A percentile compares a stretch with the other conserved stretches of the same genome.
These are phyloP conservation scores for Scelioninae gen. 2 DNA, from an alignment of 2,888 invertebrate species.

Conservation along the genomic window DNA sequence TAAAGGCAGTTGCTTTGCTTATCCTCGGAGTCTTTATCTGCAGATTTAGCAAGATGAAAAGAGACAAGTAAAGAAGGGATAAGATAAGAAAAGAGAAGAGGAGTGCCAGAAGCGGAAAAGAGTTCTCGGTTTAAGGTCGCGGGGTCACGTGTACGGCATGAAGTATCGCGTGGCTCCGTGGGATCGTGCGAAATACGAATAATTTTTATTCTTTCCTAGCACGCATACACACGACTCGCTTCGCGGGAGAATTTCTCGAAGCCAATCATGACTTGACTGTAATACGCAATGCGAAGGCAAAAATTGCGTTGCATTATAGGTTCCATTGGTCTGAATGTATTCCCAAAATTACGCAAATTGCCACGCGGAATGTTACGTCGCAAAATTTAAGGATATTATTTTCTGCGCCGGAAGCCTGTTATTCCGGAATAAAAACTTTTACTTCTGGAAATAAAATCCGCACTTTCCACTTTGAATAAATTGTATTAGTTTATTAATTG, in stretches of 20 bases:
- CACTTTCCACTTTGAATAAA: no score
- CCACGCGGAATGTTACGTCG: constrained; percentile 9
- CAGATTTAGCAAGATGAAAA: constrained; percentile 54
- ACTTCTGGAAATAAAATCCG: no score
- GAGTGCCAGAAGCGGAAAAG: constrained; percentile 62
- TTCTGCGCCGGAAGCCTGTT: constrained; percentile 1
- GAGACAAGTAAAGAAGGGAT: constrained; percentile 50
- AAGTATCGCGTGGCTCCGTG: constrained; percentile 69
- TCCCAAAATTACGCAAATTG: constrained; percentile 51
- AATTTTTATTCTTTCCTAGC: constrained; percentile 58
- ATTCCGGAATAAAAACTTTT: not conserved
- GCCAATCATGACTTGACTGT: constrained; percentile 46
- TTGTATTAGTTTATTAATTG: no score
- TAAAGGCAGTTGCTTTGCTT: constrained; percentile 28
- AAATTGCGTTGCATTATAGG: constrained; percentile 30
- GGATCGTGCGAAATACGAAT: constrained; percentile 66
- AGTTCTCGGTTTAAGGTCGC: constrained; percentile 63
- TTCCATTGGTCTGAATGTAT: constrained; percentile 37
- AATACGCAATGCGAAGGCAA: constrained; percentile 42
- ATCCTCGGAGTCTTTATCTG: constrained; percentile 47
- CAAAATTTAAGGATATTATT: constrained; percentile 14
- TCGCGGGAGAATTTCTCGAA: constrained; percentile 38
- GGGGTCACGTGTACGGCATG: constrained; percentile 64
- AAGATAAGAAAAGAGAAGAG: constrained; percentile 60
- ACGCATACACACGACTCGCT: constrained; percentile 52